Base-by-base conservation (phyloP, 2,888 invertebrate species). In the Epinotia ramella region DNA sequence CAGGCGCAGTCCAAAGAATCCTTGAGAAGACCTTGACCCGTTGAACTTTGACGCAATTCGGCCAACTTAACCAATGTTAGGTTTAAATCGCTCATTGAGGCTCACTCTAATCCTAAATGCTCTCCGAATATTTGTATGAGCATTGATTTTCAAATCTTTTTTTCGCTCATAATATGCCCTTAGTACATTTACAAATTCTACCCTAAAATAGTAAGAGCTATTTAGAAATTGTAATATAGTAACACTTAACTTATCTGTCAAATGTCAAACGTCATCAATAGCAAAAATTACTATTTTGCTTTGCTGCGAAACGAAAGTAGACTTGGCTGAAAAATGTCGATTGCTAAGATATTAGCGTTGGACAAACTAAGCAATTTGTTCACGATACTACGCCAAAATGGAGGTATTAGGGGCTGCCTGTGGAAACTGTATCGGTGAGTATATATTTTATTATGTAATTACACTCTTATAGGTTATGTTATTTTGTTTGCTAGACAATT, bases 351-450 rank as follows among this genome's bases (percentile, higher is more conserved):
- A 84, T 87, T 97, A 69, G 97, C 96, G n/a, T 87, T 98, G 6
- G 97, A 97, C 87, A 97, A 97, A 88, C 40, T 97, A 68, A 86
- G 86, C 2, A 96, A 94, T 80, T 88, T 97, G 0, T 95, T 96
- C 68, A 95, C 92, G 78, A 96, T 97, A 44, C 91, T 98, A 77
- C 95, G 95, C 78, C 95, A 96, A 73, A 96, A 97, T 88, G 98
- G 98, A 63, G 98, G 98, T 1, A 87, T 97, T 6, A 90, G 95
- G 44, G 95, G 94, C 3, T 96, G 96, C 0, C 83, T 97, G 70
- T 95, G 94, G 76, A 97, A 97, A 90, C 79, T 97, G 0, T 97
- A 95, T 91, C 96, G 97, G 98, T 97, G 93, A 89, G 20, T 57
- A 60, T 69, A 77, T 80, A 75, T 76, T 80, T 70, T 78, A 87